A percentile compares a stretch with the other conserved stretches of the same genome.
Evolutionary conservation across 2,888 invertebrate genomes (phyloP).

Genomic region (Orthosia incerta): DNA sequence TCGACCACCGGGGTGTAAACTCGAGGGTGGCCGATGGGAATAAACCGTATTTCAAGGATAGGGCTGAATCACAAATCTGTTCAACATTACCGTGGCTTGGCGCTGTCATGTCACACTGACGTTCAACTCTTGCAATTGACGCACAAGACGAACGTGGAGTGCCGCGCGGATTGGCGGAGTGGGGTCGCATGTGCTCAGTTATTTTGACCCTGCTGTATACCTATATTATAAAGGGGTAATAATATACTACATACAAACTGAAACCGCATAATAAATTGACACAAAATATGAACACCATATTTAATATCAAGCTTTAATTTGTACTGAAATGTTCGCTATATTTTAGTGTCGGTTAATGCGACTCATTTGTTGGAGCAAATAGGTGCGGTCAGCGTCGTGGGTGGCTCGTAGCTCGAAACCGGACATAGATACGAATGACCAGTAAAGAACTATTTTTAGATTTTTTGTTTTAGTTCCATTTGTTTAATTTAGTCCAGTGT

Average conservation of each 20-base stretch:
- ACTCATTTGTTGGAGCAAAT: slow-evolving; percentile 49
- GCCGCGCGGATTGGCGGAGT: too few species aligned
- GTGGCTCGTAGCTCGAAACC: slow-evolving; percentile 8
- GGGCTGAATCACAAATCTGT: too few species aligned
- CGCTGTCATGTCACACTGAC: too few species aligned
- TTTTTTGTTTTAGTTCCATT: slow-evolving; percentile 11
- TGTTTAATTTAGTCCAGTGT: background rate
- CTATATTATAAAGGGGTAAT: too few species aligned
- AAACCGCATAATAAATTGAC: background rate
- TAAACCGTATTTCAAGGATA: too few species aligned
- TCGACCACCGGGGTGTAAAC: too few species aligned
- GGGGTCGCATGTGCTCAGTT: too few species aligned
- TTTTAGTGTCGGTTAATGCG: slow-evolving; percentile 37
- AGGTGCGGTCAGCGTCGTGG: slow-evolving; percentile 40
- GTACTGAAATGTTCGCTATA: slow-evolving; percentile 29
- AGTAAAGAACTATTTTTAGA: background rate
- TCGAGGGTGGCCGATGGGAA: too few species aligned
- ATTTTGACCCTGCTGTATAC: too few species aligned
- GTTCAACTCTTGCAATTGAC: too few species aligned
- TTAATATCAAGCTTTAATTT: slow-evolving; percentile 29
- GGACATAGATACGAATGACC: slow-evolving; percentile 20
- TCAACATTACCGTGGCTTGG: too few species aligned
- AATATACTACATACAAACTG: background rate
- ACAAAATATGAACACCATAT: background rate
- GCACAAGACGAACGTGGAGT: too few species aligned